These are phyloP conservation scores for Dipodomys stephensi DNA, from an alignment of 2,113 vertebrate species.

Conservation along the genomic window DNA sequence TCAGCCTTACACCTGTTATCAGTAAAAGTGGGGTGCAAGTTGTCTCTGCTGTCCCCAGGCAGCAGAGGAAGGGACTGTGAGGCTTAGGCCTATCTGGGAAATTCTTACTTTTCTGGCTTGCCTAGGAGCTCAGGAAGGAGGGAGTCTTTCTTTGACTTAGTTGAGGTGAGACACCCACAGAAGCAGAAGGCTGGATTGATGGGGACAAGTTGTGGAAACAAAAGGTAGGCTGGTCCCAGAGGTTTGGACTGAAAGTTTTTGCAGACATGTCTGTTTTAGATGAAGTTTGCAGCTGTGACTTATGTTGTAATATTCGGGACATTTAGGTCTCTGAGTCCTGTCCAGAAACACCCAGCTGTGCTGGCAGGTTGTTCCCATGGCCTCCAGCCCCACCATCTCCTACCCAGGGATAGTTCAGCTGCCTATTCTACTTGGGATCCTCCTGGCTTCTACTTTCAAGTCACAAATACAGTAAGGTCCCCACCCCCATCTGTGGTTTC, in stretches of 20 bases:
- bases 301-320: background rate
- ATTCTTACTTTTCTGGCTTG: accelerated
- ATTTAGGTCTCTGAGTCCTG: background rate
- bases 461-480: background rate
- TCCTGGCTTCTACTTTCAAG: background rate
- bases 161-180: too few relatives aligned
- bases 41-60: background rate
- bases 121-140: background rate
- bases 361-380: too few relatives aligned
- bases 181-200: background rate
- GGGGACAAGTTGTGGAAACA: background rate
- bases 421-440: background rate
- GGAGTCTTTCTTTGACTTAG: background rate
- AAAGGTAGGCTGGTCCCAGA: background rate
- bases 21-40: background rate
- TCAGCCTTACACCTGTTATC: background rate
- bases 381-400: background rate
- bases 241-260: background rate
- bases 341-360: background rate
- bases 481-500: background rate
- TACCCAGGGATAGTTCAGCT: accelerated
- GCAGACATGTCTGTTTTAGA: background rate
- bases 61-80: background rate
- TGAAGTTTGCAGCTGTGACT: background rate
- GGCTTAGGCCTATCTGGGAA: background rate